These are phyloP conservation scores for Artemia franciscana DNA, from an alignment of 1,140 invertebrate species.

Conservation along the genomic window DNA sequence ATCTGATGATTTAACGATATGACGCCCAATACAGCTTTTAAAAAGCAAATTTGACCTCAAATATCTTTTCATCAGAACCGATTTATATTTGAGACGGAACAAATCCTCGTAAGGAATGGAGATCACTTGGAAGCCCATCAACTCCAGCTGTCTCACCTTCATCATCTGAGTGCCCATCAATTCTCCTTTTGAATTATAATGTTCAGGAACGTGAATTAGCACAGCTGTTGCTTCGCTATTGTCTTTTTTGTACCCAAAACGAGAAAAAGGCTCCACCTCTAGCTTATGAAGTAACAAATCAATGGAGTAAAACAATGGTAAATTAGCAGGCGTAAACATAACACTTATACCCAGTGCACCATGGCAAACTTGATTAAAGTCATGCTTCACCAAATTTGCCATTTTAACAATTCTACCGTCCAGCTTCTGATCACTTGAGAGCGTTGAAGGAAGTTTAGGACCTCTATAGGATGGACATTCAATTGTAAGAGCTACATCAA, in stretches of 20 bases:
- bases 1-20: neutral
- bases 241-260: constrained; percentile 8
- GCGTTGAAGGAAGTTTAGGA: constrained; percentile 27
- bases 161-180: constrained; percentile 36
- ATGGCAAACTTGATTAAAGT: constrained; percentile 18
- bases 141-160: constrained; percentile 31
- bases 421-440: constrained; percentile 17
- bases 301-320: constrained; percentile 26
- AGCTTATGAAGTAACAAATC: constrained; percentile 31
- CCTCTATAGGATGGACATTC: constrained; percentile 32
- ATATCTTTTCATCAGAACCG: neutral
- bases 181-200: constrained; percentile 27
- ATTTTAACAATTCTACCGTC: constrained; percentile 30
- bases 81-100: constrained; percentile 17
- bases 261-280: constrained; percentile 16
- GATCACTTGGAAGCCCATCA: constrained; percentile 35
- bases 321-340: neutral
- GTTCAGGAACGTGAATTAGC: constrained; percentile 36
- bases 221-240: constrained; percentile 20
- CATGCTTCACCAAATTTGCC: constrained; percentile 23
- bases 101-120: constrained; percentile 30
- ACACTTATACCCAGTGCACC: neutral
- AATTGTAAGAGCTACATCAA: constrained; percentile 36
- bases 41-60: constrained; percentile 8
- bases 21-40: neutral